Evolutionary conservation across 2,888 invertebrate genomes (phyloP), one percentile per base, ranked within the genome.

Genomic region (Zygaena filipendulae): DNA sequence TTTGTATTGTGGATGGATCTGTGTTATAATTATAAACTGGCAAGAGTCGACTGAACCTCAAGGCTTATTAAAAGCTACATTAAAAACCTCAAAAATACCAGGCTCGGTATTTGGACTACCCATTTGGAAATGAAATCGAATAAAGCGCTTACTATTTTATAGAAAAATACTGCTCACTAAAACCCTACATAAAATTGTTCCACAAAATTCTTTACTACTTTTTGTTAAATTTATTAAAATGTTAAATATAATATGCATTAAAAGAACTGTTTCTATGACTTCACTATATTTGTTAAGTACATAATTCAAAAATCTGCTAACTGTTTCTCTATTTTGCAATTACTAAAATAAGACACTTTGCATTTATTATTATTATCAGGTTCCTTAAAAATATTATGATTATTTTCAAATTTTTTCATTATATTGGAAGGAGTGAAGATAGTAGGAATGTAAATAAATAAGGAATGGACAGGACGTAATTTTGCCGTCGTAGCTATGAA

Each of bases 271-370:
- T 55, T 53, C 64, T 66, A 70, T 64, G 49, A 44, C 45, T 62
- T 55, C 48, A 59, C 70, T 74, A 71, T 56, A 51, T 49, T 53
- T 58, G 63, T 52, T 66, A 52, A 59, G 58, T 72, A 74, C 59
- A 75, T 48, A 63, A 67, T 70, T 74, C 54, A 59, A 70, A 74
- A 69, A 67, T 71, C 60, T 60, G 60, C 74, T 74, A 75, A 63
- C 64, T 70, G 67, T 60, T 61, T 52, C 42, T 54, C 72, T 75
- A 77, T 68, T n/a, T n/a, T 71, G 67, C 59, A 59, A 59, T 68
- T 71, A 70, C 75, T 79, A 75, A 70, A 70, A 74, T 75, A 77
- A 75, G 77, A 77, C 75, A 77, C 75, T 69, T 71, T 52, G 52
- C 63, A 64, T 71, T n/a, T n/a, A n/a, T n/a, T n/a, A n/a, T n/a